phyloP scores from a whole-genome alignment of 2,888 invertebrate genomes.

The Polietes domitor region DNA sequence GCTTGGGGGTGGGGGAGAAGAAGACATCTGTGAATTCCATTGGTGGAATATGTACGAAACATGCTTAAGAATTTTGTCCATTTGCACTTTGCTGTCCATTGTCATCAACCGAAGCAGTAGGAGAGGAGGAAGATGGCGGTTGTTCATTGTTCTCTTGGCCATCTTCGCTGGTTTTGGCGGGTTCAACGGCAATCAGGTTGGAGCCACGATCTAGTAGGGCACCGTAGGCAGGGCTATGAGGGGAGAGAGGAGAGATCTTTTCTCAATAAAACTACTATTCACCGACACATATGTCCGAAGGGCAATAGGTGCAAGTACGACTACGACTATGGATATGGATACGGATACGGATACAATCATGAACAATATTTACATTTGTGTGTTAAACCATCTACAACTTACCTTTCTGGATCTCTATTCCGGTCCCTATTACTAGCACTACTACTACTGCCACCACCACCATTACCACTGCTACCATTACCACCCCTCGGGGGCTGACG shows the following conservation, averaged over 20 bases:
- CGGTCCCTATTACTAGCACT: conserved; percentile 61
- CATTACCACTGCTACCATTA: conserved; percentile 53
- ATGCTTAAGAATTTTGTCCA: conserved; percentile 53
- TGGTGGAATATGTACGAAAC: not conserved
- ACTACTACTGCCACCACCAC: conserved; percentile 67
- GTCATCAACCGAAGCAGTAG: conserved; percentile 6
- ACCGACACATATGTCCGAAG: not conserved
- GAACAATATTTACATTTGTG: not conserved
- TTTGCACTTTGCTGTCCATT: conserved; percentile 41
- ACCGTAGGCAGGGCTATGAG: conserved; percentile 81
- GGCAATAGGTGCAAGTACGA: not conserved
- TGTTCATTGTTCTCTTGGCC: conserved; percentile 14
- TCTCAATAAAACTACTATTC: conserved; percentile 74
- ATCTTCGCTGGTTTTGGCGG: conserved; percentile 68
- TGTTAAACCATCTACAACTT: conserved; percentile 72
- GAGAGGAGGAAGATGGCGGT: not conserved
- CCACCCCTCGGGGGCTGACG: conserved; percentile 57
- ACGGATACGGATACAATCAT: not conserved
- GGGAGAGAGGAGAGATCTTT: conserved; percentile 80
- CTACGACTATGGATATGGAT: not conserved
- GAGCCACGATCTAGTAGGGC: conserved; percentile 79
- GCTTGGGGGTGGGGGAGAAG: not conserved
- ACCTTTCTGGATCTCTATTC: conserved; percentile 75
- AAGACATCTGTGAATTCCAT: not conserved
- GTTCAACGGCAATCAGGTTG: conserved; percentile 73